These are phyloP conservation scores for Caenorhabditis sp. DNA, from an alignment of 2,888 invertebrate species.

Conservation along the genomic window DNA sequence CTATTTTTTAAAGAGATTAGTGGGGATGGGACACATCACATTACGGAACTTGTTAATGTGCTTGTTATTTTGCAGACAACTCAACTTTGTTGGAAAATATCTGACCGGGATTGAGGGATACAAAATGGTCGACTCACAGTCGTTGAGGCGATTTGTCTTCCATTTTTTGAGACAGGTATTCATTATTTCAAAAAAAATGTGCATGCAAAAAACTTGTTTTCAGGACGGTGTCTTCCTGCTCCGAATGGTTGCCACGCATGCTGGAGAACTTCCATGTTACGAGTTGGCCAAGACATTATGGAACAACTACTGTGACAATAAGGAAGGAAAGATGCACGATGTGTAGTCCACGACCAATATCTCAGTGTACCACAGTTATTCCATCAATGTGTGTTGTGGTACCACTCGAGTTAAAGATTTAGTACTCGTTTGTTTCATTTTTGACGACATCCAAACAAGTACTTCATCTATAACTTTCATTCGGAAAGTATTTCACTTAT, in stretches of 20 bases:
- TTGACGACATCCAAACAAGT: not conserved
- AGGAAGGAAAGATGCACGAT: constrained; percentile 83
- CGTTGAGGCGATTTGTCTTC: constrained; percentile 82
- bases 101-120: constrained; percentile 83
- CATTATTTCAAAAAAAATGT: not conserved
- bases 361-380: constrained; percentile 5
- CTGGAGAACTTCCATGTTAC: constrained; percentile 83
- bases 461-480: not conserved
- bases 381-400: not conserved
- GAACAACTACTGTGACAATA: constrained; percentile 83
- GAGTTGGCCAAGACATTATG: constrained; percentile 82
- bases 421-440: not conserved
- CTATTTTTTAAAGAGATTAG: constrained; percentile 35
- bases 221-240: constrained; percentile 83
- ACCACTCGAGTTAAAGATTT: not conserved
- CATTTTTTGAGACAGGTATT: constrained; percentile 81
- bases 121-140: constrained; percentile 83
- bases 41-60: constrained; percentile 25
- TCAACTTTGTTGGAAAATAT: constrained; percentile 83
- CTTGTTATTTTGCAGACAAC: constrained; percentile 75
- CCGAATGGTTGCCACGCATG: constrained; percentile 83
- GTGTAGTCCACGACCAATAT: constrained; percentile 65
- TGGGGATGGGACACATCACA: not conserved
- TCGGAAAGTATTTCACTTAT: constrained; percentile 45
- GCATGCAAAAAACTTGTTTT: constrained; percentile 15